Conservation (phyloP, 2,888 invertebrate genomes). For the Eustalomyia histrio region DNA sequence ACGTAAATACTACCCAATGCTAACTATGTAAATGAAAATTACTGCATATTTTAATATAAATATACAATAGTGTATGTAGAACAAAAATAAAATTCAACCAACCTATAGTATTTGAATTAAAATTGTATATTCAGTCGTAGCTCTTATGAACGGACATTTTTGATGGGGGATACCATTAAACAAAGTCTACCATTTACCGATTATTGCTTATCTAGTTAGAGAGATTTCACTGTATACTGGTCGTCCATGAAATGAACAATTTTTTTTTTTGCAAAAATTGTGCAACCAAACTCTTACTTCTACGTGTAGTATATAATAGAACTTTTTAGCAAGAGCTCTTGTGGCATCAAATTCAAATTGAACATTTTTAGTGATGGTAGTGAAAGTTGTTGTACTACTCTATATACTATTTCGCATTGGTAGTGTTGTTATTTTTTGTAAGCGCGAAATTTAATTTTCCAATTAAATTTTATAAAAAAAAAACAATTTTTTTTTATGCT, state of each 20-base stretch:
- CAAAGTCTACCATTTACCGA: not conserved
- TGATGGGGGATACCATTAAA: not conserved
- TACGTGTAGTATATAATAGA: slow-evolving; percentile 16
- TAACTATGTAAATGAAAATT: too few species aligned
- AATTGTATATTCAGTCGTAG: not conserved
- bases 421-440: slow-evolving; percentile 45
- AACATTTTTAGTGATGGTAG: not conserved
- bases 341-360: slow-evolving; percentile 3
- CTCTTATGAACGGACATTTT: not conserved
- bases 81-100: not conserved
- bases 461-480: slow-evolving; percentile 72
- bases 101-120: not conserved
- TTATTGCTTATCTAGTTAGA: not conserved
- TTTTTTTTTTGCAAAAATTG: slow-evolving; percentile 2
- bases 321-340: slow-evolving; percentile 18
- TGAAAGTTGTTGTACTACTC: not conserved
- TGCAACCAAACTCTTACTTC: slow-evolving; percentile 26
- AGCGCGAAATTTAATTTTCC: slow-evolving; percentile 76
- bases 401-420: slow-evolving; percentile 29
- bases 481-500: slow-evolving; percentile 12
- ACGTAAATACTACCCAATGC: too few species aligned
- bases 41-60: too few species aligned
- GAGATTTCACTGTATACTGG: not conserved
- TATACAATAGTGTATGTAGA: not conserved
- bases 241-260: slow-evolving; percentile 55